Base-by-base conservation (phyloP, 2,888 invertebrate genomes). In the Erpobdella octoculata region DNA sequence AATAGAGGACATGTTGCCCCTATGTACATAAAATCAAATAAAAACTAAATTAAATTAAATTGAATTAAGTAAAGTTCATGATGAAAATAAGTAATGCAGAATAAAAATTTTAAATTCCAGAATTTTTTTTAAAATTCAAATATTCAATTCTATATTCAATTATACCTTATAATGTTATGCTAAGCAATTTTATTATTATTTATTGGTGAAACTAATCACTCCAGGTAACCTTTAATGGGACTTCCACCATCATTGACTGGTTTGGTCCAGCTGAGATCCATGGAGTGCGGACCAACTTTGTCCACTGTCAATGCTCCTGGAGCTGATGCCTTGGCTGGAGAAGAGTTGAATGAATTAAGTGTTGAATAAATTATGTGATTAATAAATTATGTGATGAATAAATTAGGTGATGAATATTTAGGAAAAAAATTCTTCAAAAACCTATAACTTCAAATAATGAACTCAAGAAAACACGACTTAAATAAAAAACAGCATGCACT, bases 211-310 rank as follows among this genome's bases (percentile, higher is more conserved):
- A 41, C 12, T 15, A 41, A 41, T 12, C 12, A 41, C 46, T 41
- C 18, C n/a, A 18, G 25, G 5, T 5, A 33, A 73, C 84, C 95
- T 31, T 91, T 92, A 70, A 97, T 91, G 75, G 91, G 90, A 61
- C 92, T 91, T 62, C 96, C 96, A 75, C 96, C 96, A 80, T 96
- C 95, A 73, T 88, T 89, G 0, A 87, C 85, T 0, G 97, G 95
- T 75, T 91, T 89, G 78, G 92, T 91, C 96, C 97, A 97, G 76
- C 89, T 89, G 38, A 97, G 88, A 79, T 96, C 96, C 2, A 93
- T 92, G 81, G 91, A 91, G 62, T 89, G 82, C 53, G 83, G 81
- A 82, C 95, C 95, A 89, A 93, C 92, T 77, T 96, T 96, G n/a
- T 89, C 88, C 48, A 95, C 90, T 76, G 91, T 89, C 0, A 94